Percentiles rank a stretch among this genome's conserved stretches.
phyloP scores from a whole-genome alignment of 2,797 vertebrate species.

The Picus viridis region DNA sequence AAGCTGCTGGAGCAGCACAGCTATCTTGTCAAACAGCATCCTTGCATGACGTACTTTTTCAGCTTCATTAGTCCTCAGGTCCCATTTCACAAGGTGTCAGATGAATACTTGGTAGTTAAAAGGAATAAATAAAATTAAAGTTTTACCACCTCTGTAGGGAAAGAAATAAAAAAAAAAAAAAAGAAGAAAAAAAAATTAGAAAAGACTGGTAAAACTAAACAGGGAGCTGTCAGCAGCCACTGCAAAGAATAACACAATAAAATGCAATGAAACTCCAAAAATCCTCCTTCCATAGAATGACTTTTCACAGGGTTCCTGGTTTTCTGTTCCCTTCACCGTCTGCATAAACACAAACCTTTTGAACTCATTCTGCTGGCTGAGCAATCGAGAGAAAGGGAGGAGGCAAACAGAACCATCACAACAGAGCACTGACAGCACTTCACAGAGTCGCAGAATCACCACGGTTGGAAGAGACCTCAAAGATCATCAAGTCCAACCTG shows the following conservation, averaged over 20 bases:
- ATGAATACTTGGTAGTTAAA: background rate
- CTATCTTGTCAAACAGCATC: slow-evolving; percentile 8
- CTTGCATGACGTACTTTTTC: background rate
- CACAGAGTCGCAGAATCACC: too few species aligned
- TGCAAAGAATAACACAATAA: background rate
- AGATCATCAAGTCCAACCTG: too few species aligned
- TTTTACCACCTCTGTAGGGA: background rate
- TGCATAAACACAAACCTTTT: slow-evolving; percentile 14
- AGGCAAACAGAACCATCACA: background rate
- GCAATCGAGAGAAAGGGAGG: background rate
- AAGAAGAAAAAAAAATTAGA: background rate
- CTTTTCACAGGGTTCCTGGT: background rate
- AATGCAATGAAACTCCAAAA: background rate
- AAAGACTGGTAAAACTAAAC: background rate
- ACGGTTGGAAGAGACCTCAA: too few species aligned
- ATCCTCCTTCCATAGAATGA: background rate
- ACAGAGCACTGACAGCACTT: background rate
- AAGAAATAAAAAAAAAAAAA: background rate
- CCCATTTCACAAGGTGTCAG: slow-evolving; percentile 28
- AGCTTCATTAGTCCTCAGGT: background rate
- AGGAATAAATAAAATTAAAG: slow-evolving; percentile 1
- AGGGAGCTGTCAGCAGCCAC: slow-evolving; percentile 1
- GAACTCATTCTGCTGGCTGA: background rate
- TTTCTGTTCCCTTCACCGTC: slow-evolving; percentile 9
- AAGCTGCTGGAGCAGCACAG: background rate